A percentile compares a stretch with the other conserved stretches of the same genome.
These are phyloP conservation scores for Ceratitis capitata DNA, from an alignment of 1,140 invertebrate genomes.

Conservation along the genomic window DNA sequence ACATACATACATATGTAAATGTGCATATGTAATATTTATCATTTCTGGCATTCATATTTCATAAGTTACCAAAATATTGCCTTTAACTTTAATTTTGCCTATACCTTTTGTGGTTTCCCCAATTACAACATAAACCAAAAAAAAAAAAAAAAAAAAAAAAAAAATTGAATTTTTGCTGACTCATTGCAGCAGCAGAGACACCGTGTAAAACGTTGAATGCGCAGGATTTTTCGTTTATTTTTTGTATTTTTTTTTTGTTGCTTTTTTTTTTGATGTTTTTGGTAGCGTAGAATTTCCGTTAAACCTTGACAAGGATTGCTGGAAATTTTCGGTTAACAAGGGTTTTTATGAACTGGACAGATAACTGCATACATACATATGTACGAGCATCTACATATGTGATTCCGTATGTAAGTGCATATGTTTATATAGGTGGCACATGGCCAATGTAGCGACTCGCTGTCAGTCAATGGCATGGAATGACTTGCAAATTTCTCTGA, in stretches of 20 bases:
- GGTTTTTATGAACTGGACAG: conserved; percentile 15
- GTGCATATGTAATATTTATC: not conserved
- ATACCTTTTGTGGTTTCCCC: conserved; percentile 29
- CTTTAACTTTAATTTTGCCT: not conserved
- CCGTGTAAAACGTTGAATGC: not conserved
- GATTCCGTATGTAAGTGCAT: not conserved
- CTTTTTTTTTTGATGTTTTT: not conserved
- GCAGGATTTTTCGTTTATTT: conserved; percentile 27
- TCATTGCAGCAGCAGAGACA: not conserved
- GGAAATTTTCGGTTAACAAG: conserved; percentile 38
- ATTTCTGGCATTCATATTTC: not conserved
- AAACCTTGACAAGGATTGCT: conserved; percentile 42
- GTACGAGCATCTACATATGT: not conserved
- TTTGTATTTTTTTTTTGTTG: not conserved
- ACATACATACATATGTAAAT: no score
- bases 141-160: no score
- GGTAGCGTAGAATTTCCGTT: conserved; percentile 38
- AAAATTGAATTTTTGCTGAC: not conserved
- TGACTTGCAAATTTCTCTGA: conserved; percentile 34
- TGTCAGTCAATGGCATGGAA: not conserved
- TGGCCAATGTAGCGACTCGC: conserved; percentile 6
- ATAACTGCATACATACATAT: not conserved
- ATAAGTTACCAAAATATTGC: conserved; percentile 39
- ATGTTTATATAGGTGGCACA: conserved; percentile 18
- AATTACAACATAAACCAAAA: conserved; percentile 29